Conservation (phyloP, 2,888 invertebrate species). For the Margaritifera margaritifera region DNA sequence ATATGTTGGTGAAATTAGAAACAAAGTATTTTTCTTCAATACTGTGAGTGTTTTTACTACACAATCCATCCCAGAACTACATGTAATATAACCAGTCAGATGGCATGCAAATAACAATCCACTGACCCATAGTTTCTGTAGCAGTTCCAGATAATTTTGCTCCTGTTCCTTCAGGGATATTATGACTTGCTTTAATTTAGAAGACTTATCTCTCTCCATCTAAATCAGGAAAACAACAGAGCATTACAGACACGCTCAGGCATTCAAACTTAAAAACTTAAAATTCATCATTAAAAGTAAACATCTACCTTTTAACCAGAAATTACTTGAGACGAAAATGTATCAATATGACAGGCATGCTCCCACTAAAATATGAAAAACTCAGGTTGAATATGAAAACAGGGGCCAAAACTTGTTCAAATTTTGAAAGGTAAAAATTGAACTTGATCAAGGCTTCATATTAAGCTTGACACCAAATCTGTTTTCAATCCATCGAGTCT, state of each 20-base stretch:
- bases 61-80: background rate
- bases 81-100: background rate
- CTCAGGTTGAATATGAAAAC: too few species aligned
- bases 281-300: background rate
- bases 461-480: background rate
- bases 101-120: background rate
- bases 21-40: background rate
- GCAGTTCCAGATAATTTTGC: slow-evolving; percentile 36
- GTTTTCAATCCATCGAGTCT: background rate
- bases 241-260: too few species aligned
- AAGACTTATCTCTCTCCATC: slow-evolving; percentile 33
- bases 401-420: background rate
- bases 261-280: too few species aligned
- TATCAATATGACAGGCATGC: background rate
- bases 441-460: background rate
- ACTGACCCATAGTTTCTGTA: slow-evolving; percentile 45
- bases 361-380: background rate
- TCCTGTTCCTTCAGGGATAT: slow-evolving; percentile 42
- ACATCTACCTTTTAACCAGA: background rate
- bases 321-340: background rate
- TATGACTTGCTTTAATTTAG: slow-evolving; percentile 40
- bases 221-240: slow-evolving; percentile 16
- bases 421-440: background rate
- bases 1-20: background rate
- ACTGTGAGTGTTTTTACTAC: slow-evolving; percentile 1